Evolutionary conservation across 2,797 vertebrate species (phyloP).

Genomic region (Dicrostonyx torquatus): DNA sequence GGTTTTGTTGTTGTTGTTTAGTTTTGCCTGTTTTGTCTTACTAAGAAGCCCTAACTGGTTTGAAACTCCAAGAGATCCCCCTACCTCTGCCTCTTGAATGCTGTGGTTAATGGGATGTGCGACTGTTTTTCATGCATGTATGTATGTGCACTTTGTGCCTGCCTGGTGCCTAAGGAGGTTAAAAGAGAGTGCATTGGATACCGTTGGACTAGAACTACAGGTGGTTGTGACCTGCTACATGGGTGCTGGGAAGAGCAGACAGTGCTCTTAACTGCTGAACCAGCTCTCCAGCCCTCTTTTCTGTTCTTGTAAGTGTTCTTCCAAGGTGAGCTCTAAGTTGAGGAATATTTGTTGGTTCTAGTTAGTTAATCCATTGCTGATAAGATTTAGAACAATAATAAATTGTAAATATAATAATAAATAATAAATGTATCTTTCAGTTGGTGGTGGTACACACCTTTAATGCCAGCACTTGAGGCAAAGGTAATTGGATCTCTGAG

Average conservation of each 20-base stretch:
- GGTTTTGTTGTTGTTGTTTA: background rate
- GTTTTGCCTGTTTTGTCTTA: background rate
- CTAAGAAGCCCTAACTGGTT: background rate
- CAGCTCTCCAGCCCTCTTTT: background rate
- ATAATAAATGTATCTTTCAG: background rate
- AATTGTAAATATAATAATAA: too few species aligned
- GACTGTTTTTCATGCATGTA: background rate
- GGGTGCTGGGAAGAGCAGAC: background rate
- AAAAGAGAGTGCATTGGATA: background rate
- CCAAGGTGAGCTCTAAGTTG: slow-evolving; percentile 37
- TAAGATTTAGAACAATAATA: slow-evolving; percentile 39
- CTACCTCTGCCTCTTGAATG: background rate
- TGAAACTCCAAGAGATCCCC: background rate
- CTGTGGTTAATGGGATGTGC: background rate
- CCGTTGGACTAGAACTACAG: background rate
- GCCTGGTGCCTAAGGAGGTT: background rate
- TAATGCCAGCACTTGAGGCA: background rate
- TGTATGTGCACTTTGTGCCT: background rate
- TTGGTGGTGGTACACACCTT: background rate
- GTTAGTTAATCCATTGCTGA: background rate
- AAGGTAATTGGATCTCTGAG: background rate
- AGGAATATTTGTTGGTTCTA: slow-evolving; percentile 36
- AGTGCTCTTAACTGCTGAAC: background rate
- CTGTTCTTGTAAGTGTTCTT: slow-evolving; percentile 23
- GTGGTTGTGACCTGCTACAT: background rate